These are phyloP conservation scores for Rattus rattus DNA, from an alignment of 2,113 vertebrate species.

Conservation along the genomic window DNA sequence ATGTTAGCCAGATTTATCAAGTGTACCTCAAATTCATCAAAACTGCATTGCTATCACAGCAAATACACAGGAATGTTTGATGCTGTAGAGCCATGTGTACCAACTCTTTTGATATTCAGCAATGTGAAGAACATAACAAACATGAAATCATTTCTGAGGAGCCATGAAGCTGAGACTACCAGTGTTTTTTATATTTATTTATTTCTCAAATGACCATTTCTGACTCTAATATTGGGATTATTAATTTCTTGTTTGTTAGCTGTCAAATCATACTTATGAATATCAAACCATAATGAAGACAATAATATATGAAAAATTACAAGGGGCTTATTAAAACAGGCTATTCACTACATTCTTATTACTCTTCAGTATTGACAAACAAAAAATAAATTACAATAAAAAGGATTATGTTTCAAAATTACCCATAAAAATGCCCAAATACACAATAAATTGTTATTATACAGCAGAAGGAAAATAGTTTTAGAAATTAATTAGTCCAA, in stretches of 20 bases:
- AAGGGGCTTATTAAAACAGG: constrained; percentile 82
- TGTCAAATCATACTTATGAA: constrained; percentile 76
- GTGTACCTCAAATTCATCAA: constrained; percentile 14
- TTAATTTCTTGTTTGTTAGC: constrained; percentile 78
- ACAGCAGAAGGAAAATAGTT: constrained; percentile 80
- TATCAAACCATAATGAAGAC: constrained; percentile 71
- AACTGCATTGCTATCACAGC: constrained; percentile 11
- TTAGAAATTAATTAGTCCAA: constrained; percentile 74
- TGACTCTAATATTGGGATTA: constrained; percentile 61
- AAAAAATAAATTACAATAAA: constrained; percentile 81
- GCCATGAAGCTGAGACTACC: constrained; percentile 51
- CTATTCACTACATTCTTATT: constrained; percentile 78
- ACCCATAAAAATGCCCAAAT: constrained; percentile 83
- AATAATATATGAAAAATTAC: constrained; percentile 70
- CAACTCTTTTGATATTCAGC: not conserved
- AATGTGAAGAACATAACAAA: not conserved
- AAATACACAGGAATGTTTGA: constrained; percentile 23
- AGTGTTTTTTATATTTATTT: constrained; percentile 69
- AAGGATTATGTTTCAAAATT: constrained; percentile 77
- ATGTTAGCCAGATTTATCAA: constrained; percentile 54
- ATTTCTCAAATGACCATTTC: constrained; percentile 76
- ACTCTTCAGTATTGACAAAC: constrained; percentile 82
- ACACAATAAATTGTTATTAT: constrained; percentile 82
- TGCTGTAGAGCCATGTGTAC: not conserved
- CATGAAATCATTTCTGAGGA: not conserved